Conservation (phyloP, 2,797 vertebrate species). For the Chiloscyllium punctatum region DNA sequence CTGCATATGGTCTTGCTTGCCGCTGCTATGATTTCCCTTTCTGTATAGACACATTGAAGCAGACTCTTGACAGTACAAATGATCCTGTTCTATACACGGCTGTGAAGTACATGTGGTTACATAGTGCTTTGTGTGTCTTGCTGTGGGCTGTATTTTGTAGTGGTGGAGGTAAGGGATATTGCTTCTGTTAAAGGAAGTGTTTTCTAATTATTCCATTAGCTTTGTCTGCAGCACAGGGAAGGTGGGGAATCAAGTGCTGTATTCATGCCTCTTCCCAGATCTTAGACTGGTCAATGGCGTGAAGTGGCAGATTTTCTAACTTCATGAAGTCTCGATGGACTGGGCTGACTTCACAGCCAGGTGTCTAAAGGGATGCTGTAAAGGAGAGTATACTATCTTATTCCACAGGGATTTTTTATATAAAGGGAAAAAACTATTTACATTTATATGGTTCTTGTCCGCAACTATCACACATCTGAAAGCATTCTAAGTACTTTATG, state of each 20-base stretch:
- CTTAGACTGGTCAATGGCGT: background rate
- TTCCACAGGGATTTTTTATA: background rate
- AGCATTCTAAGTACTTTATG: no score
- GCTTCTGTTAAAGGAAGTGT: background rate
- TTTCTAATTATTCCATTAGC: background rate
- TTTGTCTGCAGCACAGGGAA: background rate
- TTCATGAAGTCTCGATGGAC: background rate
- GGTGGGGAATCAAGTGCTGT: background rate
- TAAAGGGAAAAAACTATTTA: background rate
- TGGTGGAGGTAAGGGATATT: background rate
- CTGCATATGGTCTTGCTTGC: background rate
- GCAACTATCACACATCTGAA: no score
- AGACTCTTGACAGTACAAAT: background rate
- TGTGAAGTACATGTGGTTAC: background rate
- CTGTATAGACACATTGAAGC: background rate
- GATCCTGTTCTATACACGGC: background rate
- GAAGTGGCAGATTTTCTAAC: background rate
- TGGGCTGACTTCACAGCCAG: background rate
- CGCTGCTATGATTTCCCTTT: background rate
- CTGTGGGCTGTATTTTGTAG: background rate
- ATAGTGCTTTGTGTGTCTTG: background rate
- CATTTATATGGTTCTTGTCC: no score
- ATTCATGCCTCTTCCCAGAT: background rate
- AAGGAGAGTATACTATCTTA: background rate
- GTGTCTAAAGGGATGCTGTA: background rate